Conservation (phyloP, 2,113 vertebrate species). For the Tretioscincus oriximinensis region DNA sequence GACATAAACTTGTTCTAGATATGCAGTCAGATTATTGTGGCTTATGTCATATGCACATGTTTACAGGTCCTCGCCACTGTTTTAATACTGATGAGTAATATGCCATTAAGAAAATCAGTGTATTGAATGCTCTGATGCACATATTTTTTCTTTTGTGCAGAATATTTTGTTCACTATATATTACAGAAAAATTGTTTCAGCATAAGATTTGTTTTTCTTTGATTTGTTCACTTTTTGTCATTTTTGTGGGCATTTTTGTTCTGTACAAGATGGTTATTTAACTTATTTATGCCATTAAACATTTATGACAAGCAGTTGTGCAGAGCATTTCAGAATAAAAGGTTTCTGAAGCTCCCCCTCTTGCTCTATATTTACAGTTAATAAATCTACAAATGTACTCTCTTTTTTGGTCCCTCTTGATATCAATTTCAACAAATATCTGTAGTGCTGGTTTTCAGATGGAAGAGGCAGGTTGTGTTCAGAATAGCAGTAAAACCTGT, state of each 20-base stretch:
- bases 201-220: slow-evolving; percentile 19
- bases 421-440: neutral
- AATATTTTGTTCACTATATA: slow-evolving; percentile 44
- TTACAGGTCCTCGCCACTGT: slow-evolving; percentile 30
- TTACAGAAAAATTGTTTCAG: slow-evolving; percentile 16
- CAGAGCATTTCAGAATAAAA: neutral
- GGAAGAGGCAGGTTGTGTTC: neutral
- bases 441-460: neutral
- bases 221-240: slow-evolving; percentile 48
- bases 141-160: slow-evolving; percentile 28
- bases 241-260: slow-evolving; percentile 45
- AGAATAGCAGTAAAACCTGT: neutral
- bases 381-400: neutral
- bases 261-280: slow-evolving; percentile 48
- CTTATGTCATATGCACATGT: slow-evolving; percentile 35
- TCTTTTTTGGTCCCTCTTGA: too few species aligned
- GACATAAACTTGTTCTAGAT: slow-evolving; percentile 46
- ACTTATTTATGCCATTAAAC: slow-evolving; percentile 60
- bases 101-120: slow-evolving; percentile 24
- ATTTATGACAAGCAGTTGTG: slow-evolving; percentile 1
- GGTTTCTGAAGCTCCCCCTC: neutral
- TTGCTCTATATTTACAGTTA: neutral
- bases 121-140: slow-evolving; percentile 37
- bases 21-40: slow-evolving; percentile 36
- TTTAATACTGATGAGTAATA: slow-evolving; percentile 41